Conservation (phyloP, 2,888 invertebrate species). For the Scaptomyza cyrtandrae region DNA sequence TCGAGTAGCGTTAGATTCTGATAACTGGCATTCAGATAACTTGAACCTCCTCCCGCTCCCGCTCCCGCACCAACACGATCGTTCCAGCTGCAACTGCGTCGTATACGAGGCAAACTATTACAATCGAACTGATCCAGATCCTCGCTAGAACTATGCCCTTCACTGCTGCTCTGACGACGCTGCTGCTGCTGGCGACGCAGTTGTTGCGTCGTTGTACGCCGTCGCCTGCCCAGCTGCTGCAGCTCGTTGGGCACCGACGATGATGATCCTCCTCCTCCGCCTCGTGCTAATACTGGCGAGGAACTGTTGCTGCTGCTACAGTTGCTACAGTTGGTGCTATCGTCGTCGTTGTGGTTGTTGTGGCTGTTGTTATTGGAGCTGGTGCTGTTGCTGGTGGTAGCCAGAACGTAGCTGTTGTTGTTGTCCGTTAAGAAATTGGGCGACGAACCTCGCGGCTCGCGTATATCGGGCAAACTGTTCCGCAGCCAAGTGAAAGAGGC, state of each 20-base stretch:
- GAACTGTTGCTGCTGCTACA: conserved; percentile 19
- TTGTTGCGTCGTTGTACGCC: conserved; percentile 28
- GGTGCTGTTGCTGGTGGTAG: conserved; percentile 39
- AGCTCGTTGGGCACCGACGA: conserved; percentile 77
- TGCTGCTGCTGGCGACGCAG: conserved; percentile 34
- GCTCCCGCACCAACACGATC: conserved; percentile 45
- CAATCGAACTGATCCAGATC: conserved; percentile 59
- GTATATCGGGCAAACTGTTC: conserved; percentile 84
- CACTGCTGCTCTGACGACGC: conserved; percentile 34
- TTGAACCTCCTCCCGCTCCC: conserved; percentile 39
- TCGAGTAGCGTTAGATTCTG: conserved; percentile 87
- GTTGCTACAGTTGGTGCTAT: conserved; percentile 17
- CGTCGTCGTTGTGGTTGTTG: conserved; percentile 8
- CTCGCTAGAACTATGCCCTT: conserved; percentile 57
- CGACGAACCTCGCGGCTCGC: conserved; percentile 79
- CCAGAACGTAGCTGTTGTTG: conserved; percentile 69
- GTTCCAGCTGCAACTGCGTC: conserved; percentile 81
- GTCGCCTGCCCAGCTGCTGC: conserved; percentile 73
- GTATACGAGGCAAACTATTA: conserved; percentile 52
- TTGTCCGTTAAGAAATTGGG: conserved; percentile 38
- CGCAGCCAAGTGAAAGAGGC: conserved; percentile 82
- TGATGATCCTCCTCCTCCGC: conserved; percentile 3
- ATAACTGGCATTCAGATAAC: conserved; percentile 87
- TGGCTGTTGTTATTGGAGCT: conserved; percentile 2
- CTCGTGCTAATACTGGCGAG: conserved; percentile 37